Evolutionary conservation across 92 coral and sea anemone species (phyloP).

Genomic region (Nematostella vectensis): DNA sequence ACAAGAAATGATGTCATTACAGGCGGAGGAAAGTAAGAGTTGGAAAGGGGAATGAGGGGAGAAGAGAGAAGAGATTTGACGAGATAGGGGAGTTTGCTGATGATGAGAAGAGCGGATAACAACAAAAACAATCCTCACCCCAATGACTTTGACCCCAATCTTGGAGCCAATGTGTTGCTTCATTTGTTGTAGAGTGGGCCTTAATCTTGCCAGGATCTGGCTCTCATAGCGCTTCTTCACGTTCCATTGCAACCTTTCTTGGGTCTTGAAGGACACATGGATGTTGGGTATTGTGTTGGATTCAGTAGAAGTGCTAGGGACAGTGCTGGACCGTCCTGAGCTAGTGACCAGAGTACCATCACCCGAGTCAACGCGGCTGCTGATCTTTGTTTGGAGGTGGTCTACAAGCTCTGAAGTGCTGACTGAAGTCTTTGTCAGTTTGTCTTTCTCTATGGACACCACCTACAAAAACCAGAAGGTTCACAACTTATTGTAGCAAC

Average conservation of each 20-base stretch:
- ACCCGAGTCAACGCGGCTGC: conserved; percentile 42
- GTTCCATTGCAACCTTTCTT: conserved; percentile 70
- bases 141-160: conserved; percentile 66
- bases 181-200: conserved; percentile 62
- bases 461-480: conserved; percentile 32
- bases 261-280: conserved; percentile 72
- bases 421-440: conserved; percentile 50
- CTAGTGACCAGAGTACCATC: conserved; percentile 41
- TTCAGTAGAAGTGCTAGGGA: conserved; percentile 34
- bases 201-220: conserved; percentile 76
- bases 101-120: too few species aligned
- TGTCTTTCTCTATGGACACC: conserved; percentile 73
- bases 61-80: too few species aligned
- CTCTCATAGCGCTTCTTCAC: conserved; percentile 74
- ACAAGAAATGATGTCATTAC: too few species aligned
- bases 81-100: too few species aligned
- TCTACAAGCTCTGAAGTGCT: conserved; percentile 57
- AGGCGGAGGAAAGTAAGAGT: too few species aligned
- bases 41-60: too few species aligned
- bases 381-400: conserved; percentile 57
- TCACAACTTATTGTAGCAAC: background rate
- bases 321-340: conserved; percentile 20
- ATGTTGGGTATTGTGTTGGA: conserved; percentile 40
- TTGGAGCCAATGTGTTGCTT: conserved; percentile 50
- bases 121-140: conserved; percentile 53